Evolutionary conservation across 2,113 vertebrate species (phyloP).

Genomic region (Mohoua ochrocephala): DNA sequence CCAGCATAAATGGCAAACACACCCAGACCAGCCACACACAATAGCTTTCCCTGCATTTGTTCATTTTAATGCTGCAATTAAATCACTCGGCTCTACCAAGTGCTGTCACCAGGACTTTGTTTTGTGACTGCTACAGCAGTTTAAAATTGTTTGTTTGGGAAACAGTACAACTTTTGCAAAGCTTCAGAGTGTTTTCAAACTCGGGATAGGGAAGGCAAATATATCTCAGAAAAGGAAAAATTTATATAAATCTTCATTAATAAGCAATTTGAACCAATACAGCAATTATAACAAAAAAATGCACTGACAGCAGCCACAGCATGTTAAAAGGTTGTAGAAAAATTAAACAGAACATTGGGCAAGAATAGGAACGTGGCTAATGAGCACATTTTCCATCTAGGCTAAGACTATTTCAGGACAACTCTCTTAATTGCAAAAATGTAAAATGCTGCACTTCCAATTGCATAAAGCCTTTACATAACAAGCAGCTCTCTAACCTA

Average conservation of each 20-base stretch:
- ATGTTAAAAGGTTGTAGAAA: neutral
- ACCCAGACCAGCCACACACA: neutral
- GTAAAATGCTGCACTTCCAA: neutral
- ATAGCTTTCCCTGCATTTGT: neutral
- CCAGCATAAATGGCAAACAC: neutral
- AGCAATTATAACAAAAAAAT: neutral
- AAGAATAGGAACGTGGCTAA: neutral
- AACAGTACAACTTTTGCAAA: neutral
- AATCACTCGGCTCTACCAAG: neutral
- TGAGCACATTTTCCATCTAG: constrained; percentile 13
- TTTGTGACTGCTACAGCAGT: neutral
- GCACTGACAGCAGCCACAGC: neutral
- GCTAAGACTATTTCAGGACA: constrained; percentile 24
- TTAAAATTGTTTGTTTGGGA: neutral
- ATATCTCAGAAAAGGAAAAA: neutral
- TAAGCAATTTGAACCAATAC: neutral
- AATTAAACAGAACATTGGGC: neutral
- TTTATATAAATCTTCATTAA: neutral
- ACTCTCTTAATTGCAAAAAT: constrained; percentile 1
- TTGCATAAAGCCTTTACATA: constrained; percentile 2
- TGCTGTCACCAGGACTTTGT: constrained; percentile 6
- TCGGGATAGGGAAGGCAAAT: neutral
- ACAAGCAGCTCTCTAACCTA: neutral
- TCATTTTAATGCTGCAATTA: constrained; percentile 20
- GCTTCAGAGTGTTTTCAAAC: neutral